Evolutionary conservation across 2,888 invertebrate genomes (phyloP).

Genomic region (Diaperis boleti): DNA sequence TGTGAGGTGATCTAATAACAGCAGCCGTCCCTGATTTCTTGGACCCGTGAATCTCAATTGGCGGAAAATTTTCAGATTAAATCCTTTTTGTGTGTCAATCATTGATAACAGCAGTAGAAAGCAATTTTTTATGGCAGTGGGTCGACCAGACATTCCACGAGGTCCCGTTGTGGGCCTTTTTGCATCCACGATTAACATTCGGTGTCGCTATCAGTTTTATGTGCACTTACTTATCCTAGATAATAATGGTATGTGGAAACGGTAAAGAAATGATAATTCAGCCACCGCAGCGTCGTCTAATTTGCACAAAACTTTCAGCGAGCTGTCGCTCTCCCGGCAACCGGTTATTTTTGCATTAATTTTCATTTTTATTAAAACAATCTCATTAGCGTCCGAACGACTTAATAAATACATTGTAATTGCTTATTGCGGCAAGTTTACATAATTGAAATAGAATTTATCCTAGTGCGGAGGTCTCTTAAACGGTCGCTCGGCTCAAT

Average conservation of each 20-base stretch:
- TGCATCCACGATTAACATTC: too few species aligned
- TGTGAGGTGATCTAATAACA: too few species aligned
- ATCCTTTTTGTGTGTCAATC: too few species aligned
- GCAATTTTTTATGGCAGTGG: too few species aligned
- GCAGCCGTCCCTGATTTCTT: too few species aligned
- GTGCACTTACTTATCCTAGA: too few species aligned
- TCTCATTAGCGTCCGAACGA: constrained; percentile 33
- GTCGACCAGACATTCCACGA: too few species aligned
- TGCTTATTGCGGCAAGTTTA: constrained; percentile 4
- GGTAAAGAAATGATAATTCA: not conserved
- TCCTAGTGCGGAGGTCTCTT: constrained; percentile 8
- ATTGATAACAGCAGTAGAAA: too few species aligned
- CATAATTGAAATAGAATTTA: constrained; percentile 29
- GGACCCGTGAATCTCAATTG: too few species aligned
- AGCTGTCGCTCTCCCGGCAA: constrained; percentile 2
- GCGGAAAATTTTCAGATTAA: too few species aligned
- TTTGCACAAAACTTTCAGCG: constrained; percentile 28
- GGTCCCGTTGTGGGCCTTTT: too few species aligned
- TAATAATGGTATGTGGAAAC: not conserved
- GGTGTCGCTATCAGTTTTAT: too few species aligned
- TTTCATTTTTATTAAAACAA: constrained; percentile 33
- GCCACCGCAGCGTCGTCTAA: not conserved
- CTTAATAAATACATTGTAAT: constrained; percentile 37
- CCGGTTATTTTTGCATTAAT: constrained; percentile 40
- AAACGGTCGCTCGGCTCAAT: constrained; percentile 18